These are phyloP conservation scores for Lomographa bimaculata DNA, from an alignment of 2,888 invertebrate genomes.

Conservation along the genomic window DNA sequence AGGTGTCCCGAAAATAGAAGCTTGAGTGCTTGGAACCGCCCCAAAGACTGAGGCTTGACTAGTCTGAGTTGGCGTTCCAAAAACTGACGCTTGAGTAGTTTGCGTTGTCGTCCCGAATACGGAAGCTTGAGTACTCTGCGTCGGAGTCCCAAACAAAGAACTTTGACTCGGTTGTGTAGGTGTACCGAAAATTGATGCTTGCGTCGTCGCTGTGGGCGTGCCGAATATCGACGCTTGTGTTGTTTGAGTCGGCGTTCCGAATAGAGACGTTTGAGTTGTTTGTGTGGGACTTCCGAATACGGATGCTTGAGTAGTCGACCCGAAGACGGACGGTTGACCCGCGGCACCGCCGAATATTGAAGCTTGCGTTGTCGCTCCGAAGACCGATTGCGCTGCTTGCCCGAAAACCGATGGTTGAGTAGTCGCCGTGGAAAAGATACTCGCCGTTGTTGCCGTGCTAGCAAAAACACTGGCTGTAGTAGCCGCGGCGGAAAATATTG, in stretches of 20 bases:
- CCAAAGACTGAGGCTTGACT: conserved; percentile 44
- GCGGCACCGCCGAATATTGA: conserved; percentile 35
- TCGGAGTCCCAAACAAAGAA: conserved; percentile 35
- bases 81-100: conserved; percentile 38
- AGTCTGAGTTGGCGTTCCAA: conserved; percentile 38
- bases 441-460: conserved; percentile 28
- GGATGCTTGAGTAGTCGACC: conserved; percentile 42
- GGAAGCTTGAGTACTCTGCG: conserved; percentile 34
- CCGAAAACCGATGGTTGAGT: conserved; percentile 24
- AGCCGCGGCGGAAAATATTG: conserved; percentile 28
- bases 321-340: conserved; percentile 49
- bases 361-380: conserved; percentile 31
- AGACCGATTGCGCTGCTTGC: conserved; percentile 36
- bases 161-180: conserved; percentile 35
- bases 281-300: conserved; percentile 48
- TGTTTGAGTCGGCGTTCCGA: conserved; percentile 38
- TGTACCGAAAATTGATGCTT: conserved; percentile 36
- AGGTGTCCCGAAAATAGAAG: conserved; percentile 42
- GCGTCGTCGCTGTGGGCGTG: conserved; percentile 29
- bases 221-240: conserved; percentile 41
- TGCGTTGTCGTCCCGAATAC: conserved; percentile 39
- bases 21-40: conserved; percentile 29
- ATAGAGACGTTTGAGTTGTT: conserved; percentile 45
- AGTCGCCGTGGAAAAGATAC: conserved; percentile 12
- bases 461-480: conserved; percentile 1